Evolutionary conservation across 1,140 invertebrate genomes (phyloP).

Genomic region (Meloidogyne chitwoodi): DNA sequence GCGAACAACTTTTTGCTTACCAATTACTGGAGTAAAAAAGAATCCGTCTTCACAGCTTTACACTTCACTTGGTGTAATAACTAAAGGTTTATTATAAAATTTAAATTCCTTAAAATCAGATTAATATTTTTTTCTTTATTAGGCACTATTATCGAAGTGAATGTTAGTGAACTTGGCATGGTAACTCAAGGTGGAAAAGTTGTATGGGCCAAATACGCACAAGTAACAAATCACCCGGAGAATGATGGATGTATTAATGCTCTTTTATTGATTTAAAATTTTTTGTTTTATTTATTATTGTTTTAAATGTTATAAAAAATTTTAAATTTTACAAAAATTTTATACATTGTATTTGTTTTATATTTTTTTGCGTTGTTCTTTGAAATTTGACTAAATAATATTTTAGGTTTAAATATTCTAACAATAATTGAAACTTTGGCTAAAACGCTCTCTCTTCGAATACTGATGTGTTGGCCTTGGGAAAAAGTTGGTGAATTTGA

Average conservation of each 20-base stretch:
- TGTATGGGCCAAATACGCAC: conserved; percentile 99
- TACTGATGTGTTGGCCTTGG: no score
- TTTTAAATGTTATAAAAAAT: background rate
- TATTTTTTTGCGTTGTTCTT: no score
- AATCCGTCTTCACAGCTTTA: conserved; percentile 97
- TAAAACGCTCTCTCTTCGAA: no score
- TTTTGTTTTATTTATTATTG: background rate
- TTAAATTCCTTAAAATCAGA: background rate
- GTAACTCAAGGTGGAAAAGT: conserved; percentile 98
- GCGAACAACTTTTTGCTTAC: conserved; percentile 95
- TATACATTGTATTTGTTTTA: no score
- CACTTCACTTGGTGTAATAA: conserved; percentile 93
- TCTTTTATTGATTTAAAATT: conserved; percentile 78
- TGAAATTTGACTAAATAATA: no score
- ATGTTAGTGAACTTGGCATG: conserved; percentile 95
- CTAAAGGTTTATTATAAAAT: conserved; percentile 72
- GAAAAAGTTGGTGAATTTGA: no score
- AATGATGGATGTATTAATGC: conserved; percentile 99
- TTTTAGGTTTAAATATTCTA: no score
- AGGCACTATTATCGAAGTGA: conserved; percentile 85
- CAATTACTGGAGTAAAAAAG: conserved; percentile 98
- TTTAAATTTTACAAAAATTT: no score
- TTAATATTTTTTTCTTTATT: background rate
- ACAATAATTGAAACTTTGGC: no score
- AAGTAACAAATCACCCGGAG: conserved; percentile 97